Evolutionary conservation across 92 coral and sea anemone species (phyloP), one percentile per base, ranked within the genome.

Genomic region (Porites lobata): DNA sequence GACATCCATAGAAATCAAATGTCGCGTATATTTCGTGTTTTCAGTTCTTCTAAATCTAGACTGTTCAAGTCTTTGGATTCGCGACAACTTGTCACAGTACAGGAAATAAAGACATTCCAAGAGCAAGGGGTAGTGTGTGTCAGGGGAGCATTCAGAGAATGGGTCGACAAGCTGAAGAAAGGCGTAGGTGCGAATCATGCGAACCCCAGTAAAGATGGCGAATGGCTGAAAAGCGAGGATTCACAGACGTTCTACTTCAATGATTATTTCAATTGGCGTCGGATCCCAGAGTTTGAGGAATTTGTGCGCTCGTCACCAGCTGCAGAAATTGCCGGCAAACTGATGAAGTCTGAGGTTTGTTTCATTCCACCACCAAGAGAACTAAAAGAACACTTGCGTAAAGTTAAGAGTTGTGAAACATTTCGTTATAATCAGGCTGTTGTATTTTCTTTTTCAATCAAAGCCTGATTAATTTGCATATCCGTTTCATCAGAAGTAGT

Each of bases 231-330:
- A 19, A 65, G 86, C 19, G 88, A 78, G 62, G 82, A 51, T 11
- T 75, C 63, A 2, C 57, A 84, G 24, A 76, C 93, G 1, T 70
- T 78, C 50, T 96, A 92, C 73, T 96, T 96, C 69, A 95, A 90
- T 61, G 99, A 96, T 84, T 93, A 67, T 65, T 51, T 70, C 52
- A 94, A 92, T 76, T 95, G 98, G 95, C 80, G 72, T 24, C 53
- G 29, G 15, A 84, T 96, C 14, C 69, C 77, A 4, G 98, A 96
- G 79, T 92, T 96, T 70, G 12, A 51, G 50, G 98, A 96, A 8
- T 96, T 86, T 75, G 94, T 93, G 4, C 57, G 65, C 14, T 64
- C 90, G 75, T 96, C 99, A 6, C 96, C 98, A 8, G 99, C 98
- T 19, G 89, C 89, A 21, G 92, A 76, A 72, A 76, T 95, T 69